These are phyloP conservation scores for Anorthoa munda DNA, from an alignment of 2,888 invertebrate genomes.

Conservation along the genomic window DNA sequence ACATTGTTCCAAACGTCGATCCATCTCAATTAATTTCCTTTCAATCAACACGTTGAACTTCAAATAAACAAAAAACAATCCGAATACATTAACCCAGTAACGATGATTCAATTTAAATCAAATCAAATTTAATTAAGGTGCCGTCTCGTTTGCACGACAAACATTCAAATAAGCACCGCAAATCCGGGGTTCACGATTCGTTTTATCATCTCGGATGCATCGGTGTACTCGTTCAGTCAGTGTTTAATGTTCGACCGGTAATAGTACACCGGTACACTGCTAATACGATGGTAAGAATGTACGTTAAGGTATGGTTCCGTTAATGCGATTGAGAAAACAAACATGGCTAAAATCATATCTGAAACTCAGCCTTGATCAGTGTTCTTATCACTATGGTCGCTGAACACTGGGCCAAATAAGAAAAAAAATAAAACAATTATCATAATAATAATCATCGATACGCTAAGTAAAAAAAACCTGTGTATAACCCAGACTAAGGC, in stretches of 20 bases:
- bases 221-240: conserved; percentile 79
- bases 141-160: conserved; percentile 78
- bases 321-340: conserved; percentile 24
- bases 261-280: conserved; percentile 75
- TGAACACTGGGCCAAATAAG: too few species aligned
- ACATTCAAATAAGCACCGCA: conserved; percentile 70
- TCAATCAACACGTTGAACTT: conserved; percentile 27
- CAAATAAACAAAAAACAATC: conserved; percentile 72
- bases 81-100: conserved; percentile 78
- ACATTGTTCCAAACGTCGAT: not conserved
- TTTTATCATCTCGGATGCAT: conserved; percentile 83
- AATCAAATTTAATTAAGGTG: conserved; percentile 80
- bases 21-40: conserved; percentile 12
- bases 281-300: conserved; percentile 73
- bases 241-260: conserved; percentile 78
- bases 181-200: conserved; percentile 83
- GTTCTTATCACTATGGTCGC: too few species aligned
- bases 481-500: too few species aligned
- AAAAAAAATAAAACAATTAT: too few species aligned
- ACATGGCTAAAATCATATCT: too few species aligned
- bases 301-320: conserved; percentile 66
- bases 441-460: too few species aligned
- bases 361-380: too few species aligned
- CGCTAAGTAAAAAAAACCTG: too few species aligned
- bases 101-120: conserved; percentile 76